Evolutionary conservation across 1,140 invertebrate genomes (phyloP).

Genomic region (Diplogasteroides magnus): DNA sequence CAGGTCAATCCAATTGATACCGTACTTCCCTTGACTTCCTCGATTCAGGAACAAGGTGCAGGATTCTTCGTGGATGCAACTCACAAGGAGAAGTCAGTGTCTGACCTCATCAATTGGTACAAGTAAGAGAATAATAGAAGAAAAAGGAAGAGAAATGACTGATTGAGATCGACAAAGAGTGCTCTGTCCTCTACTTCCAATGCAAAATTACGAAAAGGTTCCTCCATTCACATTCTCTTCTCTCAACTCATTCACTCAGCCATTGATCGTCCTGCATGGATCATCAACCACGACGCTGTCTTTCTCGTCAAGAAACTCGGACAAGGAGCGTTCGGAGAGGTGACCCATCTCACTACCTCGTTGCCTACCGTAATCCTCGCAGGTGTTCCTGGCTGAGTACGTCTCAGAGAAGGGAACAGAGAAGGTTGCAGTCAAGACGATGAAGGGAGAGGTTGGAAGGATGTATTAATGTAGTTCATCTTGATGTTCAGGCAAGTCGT

Average conservation of each 20-base stretch:
- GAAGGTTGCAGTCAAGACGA: slow-evolving; percentile 38
- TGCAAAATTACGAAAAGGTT: slow-evolving; percentile 10
- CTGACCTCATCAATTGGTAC: slow-evolving; percentile 32
- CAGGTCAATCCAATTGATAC: slow-evolving; percentile 12
- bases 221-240: too few species aligned
- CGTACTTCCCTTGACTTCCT: neutral
- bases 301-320: slow-evolving; percentile 39
- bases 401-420: slow-evolving; percentile 12
- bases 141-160: too few species aligned
- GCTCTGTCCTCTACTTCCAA: slow-evolving; percentile 14
- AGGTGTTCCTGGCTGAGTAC: slow-evolving; percentile 34
- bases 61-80: slow-evolving; percentile 27
- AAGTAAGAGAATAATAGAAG: slow-evolving; percentile 13
- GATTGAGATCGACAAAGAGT: slow-evolving; percentile 21
- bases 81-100: slow-evolving; percentile 27
- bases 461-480: neutral
- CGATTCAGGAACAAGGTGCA: neutral
- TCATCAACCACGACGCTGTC: slow-evolving; percentile 44
- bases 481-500: slow-evolving; percentile 9
- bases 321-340: slow-evolving; percentile 42
- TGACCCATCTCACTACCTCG: neutral
- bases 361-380: too few species aligned
- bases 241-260: too few species aligned
- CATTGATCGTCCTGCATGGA: slow-evolving; percentile 40
- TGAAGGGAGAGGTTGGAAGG: slow-evolving; percentile 32